Percentiles rank a stretch among this genome's conserved stretches.
phyloP scores from a whole-genome alignment of 2,888 invertebrate species.

The Prosapia bicincta region DNA sequence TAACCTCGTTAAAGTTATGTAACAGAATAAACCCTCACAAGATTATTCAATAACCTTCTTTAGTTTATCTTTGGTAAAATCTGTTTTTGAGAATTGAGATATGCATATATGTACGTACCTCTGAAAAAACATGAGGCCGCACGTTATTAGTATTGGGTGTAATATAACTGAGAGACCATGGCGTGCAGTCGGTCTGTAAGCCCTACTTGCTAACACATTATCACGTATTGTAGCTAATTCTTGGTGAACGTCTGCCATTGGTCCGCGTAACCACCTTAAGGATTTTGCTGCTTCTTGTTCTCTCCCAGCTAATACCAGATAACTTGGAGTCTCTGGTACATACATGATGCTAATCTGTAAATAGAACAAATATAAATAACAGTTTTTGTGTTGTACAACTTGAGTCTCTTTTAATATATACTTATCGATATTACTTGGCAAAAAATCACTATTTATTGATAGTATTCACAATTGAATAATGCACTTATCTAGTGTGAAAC shows the following conservation, averaged over 20 bases:
- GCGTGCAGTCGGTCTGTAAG: constrained; percentile 34
- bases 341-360: constrained; percentile 57
- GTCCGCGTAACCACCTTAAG: constrained; percentile 78
- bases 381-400: too few relatives aligned
- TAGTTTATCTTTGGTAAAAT: too few relatives aligned
- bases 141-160: constrained; percentile 76
- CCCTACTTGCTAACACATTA: constrained; percentile 55
- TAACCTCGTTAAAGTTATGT: not conserved
- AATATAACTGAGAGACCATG: constrained; percentile 45
- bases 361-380: too few relatives aligned
- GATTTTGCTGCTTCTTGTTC: constrained; percentile 68
- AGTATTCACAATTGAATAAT: too few relatives aligned
- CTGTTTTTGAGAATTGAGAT: too few relatives aligned
- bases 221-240: constrained; percentile 69
- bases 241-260: constrained; percentile 69
- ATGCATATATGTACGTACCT: too few relatives aligned
- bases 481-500: too few relatives aligned
- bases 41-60: too few relatives aligned
- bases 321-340: constrained; percentile 88
- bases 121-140: constrained; percentile 87
- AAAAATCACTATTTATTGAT: too few relatives aligned
- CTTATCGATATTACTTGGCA: too few relatives aligned
- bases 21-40: too few relatives aligned
- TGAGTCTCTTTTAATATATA: too few relatives aligned
- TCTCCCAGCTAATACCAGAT: constrained; percentile 70